A percentile compares a stretch with the other conserved stretches of the same genome.
These are phyloP conservation scores for Cataglyphis altisquamis DNA, from an alignment of 2,888 invertebrate genomes.

Conservation along the genomic window DNA sequence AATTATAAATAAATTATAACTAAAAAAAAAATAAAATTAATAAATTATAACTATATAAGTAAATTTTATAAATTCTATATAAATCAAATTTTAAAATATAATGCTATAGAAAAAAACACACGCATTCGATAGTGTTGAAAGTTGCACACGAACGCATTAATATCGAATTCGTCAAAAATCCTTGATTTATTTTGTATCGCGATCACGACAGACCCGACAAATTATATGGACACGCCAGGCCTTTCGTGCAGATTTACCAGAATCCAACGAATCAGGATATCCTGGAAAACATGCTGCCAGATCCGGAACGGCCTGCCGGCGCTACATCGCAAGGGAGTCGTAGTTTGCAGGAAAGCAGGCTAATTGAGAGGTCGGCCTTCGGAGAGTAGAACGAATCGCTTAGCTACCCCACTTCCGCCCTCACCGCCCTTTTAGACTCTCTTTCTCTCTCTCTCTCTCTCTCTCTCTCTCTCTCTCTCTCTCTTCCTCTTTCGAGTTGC, in stretches of 20 bases:
- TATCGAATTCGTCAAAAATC: constrained; percentile 21
- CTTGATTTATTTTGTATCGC: constrained; percentile 17
- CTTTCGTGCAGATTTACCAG: constrained; percentile 41
- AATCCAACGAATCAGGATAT: constrained; percentile 54
- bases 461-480: constrained; percentile 32
- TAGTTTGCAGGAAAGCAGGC: constrained; percentile 66
- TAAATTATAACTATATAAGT: too few species aligned
- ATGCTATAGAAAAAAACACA: too few species aligned
- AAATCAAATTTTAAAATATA: not conserved
- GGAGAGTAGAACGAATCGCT: constrained; percentile 74
- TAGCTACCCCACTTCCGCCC: constrained; percentile 64
- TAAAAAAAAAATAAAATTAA: too few species aligned
- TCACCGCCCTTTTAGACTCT: constrained; percentile 34
- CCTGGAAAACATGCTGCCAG: constrained; percentile 51
- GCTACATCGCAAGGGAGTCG: constrained; percentile 62
- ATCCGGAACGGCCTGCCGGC: constrained; percentile 33
- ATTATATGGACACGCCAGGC: constrained; percentile 32
- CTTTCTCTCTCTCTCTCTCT: constrained; percentile 47
- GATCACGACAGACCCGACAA: constrained; percentile 32
- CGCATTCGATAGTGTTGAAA: not conserved
- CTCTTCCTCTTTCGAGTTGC: constrained; percentile 46
- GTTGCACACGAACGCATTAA: not conserved
- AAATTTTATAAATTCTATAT: not conserved
- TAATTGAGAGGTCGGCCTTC: constrained; percentile 75
- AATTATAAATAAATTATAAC: too few species aligned